Evolutionary conservation across 2,797 vertebrate species (phyloP), one percentile per base, ranked within the genome.

Genomic region (Sciaenops ocellatus): DNA sequence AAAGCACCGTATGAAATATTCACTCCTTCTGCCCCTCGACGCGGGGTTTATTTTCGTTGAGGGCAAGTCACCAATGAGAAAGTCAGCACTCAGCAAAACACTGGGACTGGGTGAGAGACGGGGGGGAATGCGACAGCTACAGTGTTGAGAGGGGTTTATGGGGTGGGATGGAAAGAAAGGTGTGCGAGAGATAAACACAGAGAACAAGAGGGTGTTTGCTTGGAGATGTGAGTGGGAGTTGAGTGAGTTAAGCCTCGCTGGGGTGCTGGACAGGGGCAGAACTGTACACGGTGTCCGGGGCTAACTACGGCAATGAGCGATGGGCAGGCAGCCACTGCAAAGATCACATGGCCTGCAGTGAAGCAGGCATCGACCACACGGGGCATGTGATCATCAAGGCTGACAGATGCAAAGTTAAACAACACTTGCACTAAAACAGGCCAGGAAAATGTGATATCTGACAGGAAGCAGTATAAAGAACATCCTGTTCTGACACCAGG

Each of bases 1-100:
- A 80, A 88, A 86, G 85, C 73, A 72, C 78, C 54, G 26, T 83
- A 94, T 94, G 73, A 95, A 94, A 95, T 95, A 95, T 94, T 94
- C 86, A 94, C 82, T 89, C 78, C 82, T 87, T 91, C 93, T 93
- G 89, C 89, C 84, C 87, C 86, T 76, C 73, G 73, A 93, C 91
- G 85, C 80, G 0, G 73, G 79, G 89, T 89, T 93, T 91, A 92
- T 92, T 93, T 94, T 91, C 0, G 87, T 82, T 84, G 72, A 89
- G 82, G 81, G 66, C 70, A 74, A 87, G 78, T 51, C 86, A 88
- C 86, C 56, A 7, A 78, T 57, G 82, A 87, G 81, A 84, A 90
- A 90, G 84, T 85, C 82, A 80, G 79, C 80, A 82, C 80, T 91
- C 87, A 91, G 89, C 88, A 84, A 83, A 86, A 89, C 67, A 22